Evolutionary conservation across 2,888 invertebrate species (phyloP), one percentile per base, ranked within the genome.

Genomic region (Bombylius major): DNA sequence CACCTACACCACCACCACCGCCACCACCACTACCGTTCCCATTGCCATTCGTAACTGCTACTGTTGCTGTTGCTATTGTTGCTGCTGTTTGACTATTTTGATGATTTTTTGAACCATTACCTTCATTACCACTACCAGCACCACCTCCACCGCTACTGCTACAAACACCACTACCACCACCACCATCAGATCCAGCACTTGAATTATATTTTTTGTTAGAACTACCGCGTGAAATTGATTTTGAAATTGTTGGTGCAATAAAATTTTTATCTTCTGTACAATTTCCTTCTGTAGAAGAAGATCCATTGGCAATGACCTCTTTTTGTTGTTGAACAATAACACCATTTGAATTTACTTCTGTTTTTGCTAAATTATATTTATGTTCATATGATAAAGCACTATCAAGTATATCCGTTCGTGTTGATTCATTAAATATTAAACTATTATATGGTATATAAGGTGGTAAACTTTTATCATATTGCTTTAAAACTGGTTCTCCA

Each of bases 401-500:
- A 46, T 48, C 47, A 12, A 39, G 45, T 8, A 50, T 44, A 36
- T 69, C 68, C n/a, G 70, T 69, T 50, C 72, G 71, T 33, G 70
- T 69, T 59, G 71, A 69, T 42, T 72, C 72, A 60, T 70, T 72
- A 5, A 73, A 67, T 4, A 66, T 63, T 14, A 65, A 63, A 5
- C 72, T 68, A 59, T 73, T 72, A 54, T 73, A 73, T 2, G 65
- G 52, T 48, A 68, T 66, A 55, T 64, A 70, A 7, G 56, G 39
- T 0, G 62, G 59, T 46, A 63, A 62, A 51, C 63, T 61, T 4
- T 66, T 63, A 5, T 61, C 58, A 1, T 67, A 68, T 1, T 70
- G 60, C 65, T 79, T 78, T 8, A 95, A 75, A 34, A 93, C 82
- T 0, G 92, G 86, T 56, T 82, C 77, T 5, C 94, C 94, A 2